Conservation (phyloP, 2,888 invertebrate species). For the Pammene aurita region DNA sequence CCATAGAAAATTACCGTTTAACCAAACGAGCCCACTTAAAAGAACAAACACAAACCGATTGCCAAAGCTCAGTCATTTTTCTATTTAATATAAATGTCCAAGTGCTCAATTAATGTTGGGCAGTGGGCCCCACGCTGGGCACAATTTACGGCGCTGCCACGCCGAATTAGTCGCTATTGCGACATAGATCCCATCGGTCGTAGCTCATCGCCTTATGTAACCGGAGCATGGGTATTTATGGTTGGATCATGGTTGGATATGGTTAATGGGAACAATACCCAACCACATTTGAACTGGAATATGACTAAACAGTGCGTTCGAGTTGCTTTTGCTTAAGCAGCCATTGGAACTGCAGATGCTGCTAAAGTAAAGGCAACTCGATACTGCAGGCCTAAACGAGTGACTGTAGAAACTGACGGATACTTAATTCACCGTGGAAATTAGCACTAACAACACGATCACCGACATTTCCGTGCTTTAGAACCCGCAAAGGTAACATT, state of each 20-base stretch:
- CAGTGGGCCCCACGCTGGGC: constrained; percentile 69
- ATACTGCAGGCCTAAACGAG: too few species aligned
- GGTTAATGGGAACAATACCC: background rate
- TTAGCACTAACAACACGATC: too few species aligned
- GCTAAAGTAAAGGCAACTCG: too few species aligned
- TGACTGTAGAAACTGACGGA: too few species aligned
- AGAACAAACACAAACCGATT: constrained; percentile 17
- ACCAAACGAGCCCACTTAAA: constrained; percentile 13
- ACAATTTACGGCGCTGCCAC: constrained; percentile 61
- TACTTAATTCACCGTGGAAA: too few species aligned
- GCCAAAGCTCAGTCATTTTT: constrained; percentile 38
- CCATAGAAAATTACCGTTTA: constrained; percentile 8
- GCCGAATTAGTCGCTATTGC: constrained; percentile 58
- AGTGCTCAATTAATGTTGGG: constrained; percentile 64
- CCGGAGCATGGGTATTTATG: background rate
- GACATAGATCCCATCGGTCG: constrained; percentile 15
- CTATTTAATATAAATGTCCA: constrained; percentile 61
- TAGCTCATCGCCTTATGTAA: constrained; percentile 31
- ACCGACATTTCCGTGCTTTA: too few species aligned
- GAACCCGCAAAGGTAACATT: too few species aligned
- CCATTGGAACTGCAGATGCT: too few species aligned
- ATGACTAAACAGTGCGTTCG: too few species aligned
- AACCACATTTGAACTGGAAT: too few species aligned
- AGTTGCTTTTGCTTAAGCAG: too few species aligned
- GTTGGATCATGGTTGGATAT: too few species aligned